These are phyloP conservation scores for Leptinotarsa tumamoca DNA, from an alignment of 2,888 invertebrate species.

Conservation along the genomic window DNA sequence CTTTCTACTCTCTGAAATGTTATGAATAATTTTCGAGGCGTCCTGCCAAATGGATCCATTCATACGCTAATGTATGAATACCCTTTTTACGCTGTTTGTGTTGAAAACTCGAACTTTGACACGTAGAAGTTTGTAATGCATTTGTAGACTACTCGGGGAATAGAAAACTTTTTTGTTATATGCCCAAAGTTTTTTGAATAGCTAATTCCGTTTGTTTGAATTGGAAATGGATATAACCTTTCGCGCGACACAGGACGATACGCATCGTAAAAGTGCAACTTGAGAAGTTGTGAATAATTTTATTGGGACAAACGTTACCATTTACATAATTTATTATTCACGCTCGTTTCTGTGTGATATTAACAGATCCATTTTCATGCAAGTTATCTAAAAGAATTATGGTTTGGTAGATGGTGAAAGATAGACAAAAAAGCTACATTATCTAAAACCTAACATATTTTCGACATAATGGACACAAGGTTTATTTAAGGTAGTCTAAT, in stretches of 20 bases:
- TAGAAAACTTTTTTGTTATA: constrained; percentile 25
- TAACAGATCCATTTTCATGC: too few species aligned
- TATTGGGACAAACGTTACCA: too few species aligned
- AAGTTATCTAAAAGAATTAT: too few species aligned
- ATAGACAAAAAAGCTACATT: too few species aligned
- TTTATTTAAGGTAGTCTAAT: too few species aligned
- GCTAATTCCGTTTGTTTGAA: constrained; percentile 5
- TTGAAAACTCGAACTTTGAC: constrained; percentile 42
- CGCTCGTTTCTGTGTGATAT: too few species aligned
- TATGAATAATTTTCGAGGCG: constrained; percentile 43
- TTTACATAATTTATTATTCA: too few species aligned
- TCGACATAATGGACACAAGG: too few species aligned
- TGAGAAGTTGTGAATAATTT: too few species aligned
- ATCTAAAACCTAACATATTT: too few species aligned
- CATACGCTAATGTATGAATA: constrained; percentile 45
- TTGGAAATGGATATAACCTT: constrained; percentile 3
- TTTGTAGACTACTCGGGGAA: constrained; percentile 30
- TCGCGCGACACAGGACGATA: neutral
- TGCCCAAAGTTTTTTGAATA: neutral
- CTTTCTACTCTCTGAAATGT: constrained; percentile 35
- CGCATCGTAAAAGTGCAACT: neutral
- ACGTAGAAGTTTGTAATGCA: constrained; percentile 40
- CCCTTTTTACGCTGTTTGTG: constrained; percentile 40
- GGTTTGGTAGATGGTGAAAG: too few species aligned
- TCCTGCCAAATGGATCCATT: constrained; percentile 44